These are phyloP conservation scores for Drosophila kanekoi DNA, from an alignment of 2,888 invertebrate genomes.

Conservation along the genomic window DNA sequence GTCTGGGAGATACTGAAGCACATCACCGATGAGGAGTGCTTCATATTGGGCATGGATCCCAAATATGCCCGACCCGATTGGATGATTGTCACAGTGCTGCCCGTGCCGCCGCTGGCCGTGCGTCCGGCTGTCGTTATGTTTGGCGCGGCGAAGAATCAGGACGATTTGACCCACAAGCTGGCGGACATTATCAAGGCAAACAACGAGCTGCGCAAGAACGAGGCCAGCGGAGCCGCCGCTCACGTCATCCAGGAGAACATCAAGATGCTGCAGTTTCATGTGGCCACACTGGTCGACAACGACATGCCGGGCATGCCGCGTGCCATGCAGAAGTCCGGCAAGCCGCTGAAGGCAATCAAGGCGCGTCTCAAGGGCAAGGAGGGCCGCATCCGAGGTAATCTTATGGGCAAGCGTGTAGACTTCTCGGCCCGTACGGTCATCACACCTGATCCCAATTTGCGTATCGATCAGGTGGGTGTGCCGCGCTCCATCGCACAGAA, in stretches of 20 bases:
- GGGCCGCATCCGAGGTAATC: constrained; percentile 98
- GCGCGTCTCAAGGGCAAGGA: constrained; percentile 99
- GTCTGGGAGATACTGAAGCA: constrained; percentile 99
- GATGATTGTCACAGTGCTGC: constrained; percentile 99
- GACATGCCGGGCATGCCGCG: constrained; percentile 99
- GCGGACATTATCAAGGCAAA: constrained; percentile 99
- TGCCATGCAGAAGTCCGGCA: constrained; percentile 99
- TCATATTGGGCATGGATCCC: constrained; percentile 97
- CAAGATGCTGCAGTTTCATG: constrained; percentile 99
- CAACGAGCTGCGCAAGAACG: constrained; percentile 97
- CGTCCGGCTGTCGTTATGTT: constrained; percentile 98
- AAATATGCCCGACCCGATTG: constrained; percentile 99
- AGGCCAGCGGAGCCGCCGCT: constrained; percentile 98
- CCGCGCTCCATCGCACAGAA: constrained; percentile 99
- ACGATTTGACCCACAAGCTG: constrained; percentile 99
- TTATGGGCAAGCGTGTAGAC: constrained; percentile 99
- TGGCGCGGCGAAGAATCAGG: constrained; percentile 99
- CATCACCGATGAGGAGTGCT: constrained; percentile 98
- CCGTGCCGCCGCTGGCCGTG: constrained; percentile 98
- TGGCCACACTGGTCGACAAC: constrained; percentile 98
- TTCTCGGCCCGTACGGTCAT: constrained; percentile 99
- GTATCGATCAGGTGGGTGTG: constrained; percentile 98
- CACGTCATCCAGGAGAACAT: constrained; percentile 99
- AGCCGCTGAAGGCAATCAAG: constrained; percentile 98
- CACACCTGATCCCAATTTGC: constrained; percentile 97